Percentiles rank a stretch among this genome's conserved stretches.
Conservation (phyloP, 2,888 invertebrate species). For the Elysia crispata region DNA sequence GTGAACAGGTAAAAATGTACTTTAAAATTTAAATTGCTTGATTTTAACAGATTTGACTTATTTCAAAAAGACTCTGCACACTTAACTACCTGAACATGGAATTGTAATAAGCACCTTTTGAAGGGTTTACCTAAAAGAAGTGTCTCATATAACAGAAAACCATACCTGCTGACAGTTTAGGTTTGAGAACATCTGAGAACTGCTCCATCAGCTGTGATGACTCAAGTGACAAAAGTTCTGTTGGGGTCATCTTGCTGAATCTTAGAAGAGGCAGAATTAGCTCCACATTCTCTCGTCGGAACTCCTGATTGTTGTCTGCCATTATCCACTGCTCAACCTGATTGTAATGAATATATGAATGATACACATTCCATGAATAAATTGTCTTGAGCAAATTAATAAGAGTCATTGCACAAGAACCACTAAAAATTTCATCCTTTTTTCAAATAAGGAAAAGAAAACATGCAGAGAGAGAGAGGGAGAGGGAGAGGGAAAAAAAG, state of each 20-base stretch:
- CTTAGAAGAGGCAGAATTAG: constrained; percentile 61
- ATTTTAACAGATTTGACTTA: no score
- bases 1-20: no score
- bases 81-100: no score
- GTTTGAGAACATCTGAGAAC: constrained; percentile 61
- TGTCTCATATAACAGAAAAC: no score
- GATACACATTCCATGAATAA: not conserved
- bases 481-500: no score
- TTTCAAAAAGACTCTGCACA: no score
- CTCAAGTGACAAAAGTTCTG: constrained; percentile 64
- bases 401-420: not conserved
- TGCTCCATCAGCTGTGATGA: constrained; percentile 59
- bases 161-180: constrained; percentile 42
- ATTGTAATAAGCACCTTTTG: no score
- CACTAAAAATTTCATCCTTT: no score
- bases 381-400: not conserved
- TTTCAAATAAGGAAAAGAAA: no score
- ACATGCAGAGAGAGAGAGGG: no score
- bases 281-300: constrained; percentile 57
- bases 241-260: constrained; percentile 69
- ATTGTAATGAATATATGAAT: not conserved
- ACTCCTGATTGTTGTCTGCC: constrained; percentile 56
- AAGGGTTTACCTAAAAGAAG: no score
- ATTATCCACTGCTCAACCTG: constrained; percentile 65
- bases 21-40: no score